These are phyloP conservation scores for Scomber colias DNA, from an alignment of 2,113 vertebrate genomes.

Conservation along the genomic window DNA sequence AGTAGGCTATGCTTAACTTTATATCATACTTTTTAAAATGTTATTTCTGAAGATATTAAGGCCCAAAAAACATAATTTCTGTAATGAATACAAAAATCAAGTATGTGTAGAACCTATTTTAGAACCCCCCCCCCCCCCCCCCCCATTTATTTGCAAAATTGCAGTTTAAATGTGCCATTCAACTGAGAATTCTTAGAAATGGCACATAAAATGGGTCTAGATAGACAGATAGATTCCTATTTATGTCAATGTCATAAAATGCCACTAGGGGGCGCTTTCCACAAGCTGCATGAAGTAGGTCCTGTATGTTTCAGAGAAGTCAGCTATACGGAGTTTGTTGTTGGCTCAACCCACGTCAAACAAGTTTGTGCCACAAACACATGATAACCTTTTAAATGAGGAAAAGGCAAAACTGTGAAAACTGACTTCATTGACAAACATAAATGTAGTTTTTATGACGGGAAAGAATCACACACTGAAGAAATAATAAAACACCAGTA, in stretches of 20 bases:
- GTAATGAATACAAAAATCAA: too few species aligned
- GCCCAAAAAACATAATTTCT: too few species aligned
- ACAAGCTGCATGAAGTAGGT: neutral
- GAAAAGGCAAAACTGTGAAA: neutral
- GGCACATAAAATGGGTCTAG: too few species aligned
- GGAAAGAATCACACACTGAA: neutral
- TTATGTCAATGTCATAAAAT: neutral
- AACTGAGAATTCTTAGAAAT: too few species aligned
- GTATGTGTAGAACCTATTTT: too few species aligned
- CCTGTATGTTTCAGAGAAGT: neutral
- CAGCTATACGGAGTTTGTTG: constrained; percentile 1
- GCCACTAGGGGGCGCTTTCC: constrained; percentile 59
- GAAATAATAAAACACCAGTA: neutral
- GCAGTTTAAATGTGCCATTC: too few species aligned
- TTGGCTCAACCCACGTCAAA: neutral
- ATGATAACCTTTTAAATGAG: neutral
- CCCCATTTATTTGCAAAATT: too few species aligned
- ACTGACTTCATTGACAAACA: neutral
- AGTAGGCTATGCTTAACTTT: too few species aligned
- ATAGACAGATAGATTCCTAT: neutral
- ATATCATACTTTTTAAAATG: too few species aligned
- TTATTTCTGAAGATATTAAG: too few species aligned
- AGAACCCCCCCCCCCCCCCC: too few species aligned
- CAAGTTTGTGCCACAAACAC: neutral
- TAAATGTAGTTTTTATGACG: neutral